These are phyloP conservation scores for Orthosia gothica DNA, from an alignment of 2,888 invertebrate species.

Conservation along the genomic window DNA sequence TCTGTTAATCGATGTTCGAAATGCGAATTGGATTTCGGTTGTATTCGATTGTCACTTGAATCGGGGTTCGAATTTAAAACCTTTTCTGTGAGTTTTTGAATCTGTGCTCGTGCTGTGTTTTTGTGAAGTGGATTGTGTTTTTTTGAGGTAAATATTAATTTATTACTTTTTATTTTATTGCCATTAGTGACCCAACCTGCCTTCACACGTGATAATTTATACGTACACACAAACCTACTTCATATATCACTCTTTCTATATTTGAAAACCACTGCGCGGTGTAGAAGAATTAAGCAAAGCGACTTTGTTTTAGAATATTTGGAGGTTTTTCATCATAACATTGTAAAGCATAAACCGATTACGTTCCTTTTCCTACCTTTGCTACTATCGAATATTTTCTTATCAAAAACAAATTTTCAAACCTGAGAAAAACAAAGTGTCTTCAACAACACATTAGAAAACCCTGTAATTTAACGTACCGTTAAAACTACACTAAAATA, in stretches of 20 bases:
- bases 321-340: too few relatives aligned
- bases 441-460: conserved; percentile 3
- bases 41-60: conserved; percentile 65
- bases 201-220: too few relatives aligned
- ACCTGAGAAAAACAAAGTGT: neutral
- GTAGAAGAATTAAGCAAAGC: too few relatives aligned
- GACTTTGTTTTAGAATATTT: too few relatives aligned
- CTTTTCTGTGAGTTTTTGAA: conserved; percentile 50
- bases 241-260: too few relatives aligned
- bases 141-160: conserved; percentile 53
- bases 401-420: neutral
- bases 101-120: conserved; percentile 58
- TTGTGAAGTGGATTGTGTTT: conserved; percentile 55
- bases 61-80: conserved; percentile 61
- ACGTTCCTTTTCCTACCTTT: too few relatives aligned
- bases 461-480: conserved; percentile 21
- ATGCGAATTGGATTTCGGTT: conserved; percentile 51
- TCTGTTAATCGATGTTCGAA: conserved; percentile 57
- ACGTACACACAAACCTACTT: too few relatives aligned
- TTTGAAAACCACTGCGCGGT: too few relatives aligned
- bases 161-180: neutral
- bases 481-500: conserved; percentile 29
- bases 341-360: too few relatives aligned
- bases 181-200: too few relatives aligned
- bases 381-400: too few relatives aligned